Evolutionary conservation across 2,113 vertebrate genomes (phyloP).

Genomic region (Phalacrocorax carbo): DNA sequence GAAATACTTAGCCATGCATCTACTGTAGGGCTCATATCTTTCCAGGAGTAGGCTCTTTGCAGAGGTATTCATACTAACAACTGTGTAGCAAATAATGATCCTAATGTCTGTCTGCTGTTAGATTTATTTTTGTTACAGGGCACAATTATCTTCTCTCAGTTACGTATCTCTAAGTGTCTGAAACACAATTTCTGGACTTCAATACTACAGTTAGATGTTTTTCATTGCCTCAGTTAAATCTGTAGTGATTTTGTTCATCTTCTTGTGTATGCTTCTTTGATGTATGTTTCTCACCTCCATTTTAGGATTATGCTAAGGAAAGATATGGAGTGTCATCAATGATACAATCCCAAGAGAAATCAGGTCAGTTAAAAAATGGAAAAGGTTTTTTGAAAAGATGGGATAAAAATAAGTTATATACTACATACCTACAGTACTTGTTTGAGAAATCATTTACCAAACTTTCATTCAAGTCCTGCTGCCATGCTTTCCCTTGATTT

Average conservation of each 20-base stretch:
- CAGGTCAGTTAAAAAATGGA: constrained; percentile 82
- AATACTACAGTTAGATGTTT: not conserved
- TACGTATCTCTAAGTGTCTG: not conserved
- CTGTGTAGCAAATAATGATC: not conserved
- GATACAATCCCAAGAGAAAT: constrained; percentile 94
- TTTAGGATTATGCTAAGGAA: constrained; percentile 96
- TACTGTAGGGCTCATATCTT: not conserved
- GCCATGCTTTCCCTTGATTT: not conserved
- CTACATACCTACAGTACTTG: not conserved
- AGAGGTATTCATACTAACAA: not conserved
- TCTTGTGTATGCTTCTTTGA: not conserved
- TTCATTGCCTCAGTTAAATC: not conserved
- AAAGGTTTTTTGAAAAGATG: not conserved
- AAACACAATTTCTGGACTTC: not conserved
- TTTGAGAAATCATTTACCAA: not conserved
- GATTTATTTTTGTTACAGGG: not conserved
- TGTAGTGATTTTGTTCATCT: not conserved
- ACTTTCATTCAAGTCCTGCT: not conserved
- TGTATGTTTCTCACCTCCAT: not conserved
- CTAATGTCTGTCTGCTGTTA: not conserved
- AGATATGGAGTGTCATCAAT: constrained; percentile 87
- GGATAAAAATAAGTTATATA: not conserved
- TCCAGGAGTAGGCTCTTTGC: not conserved
- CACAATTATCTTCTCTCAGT: not conserved
- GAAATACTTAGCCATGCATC: not conserved